A percentile compares a stretch with the other conserved stretches of the same genome.
These are phyloP conservation scores for Pipistrellus pygmaeus DNA, from an alignment of 2,797 vertebrate genomes.

Conservation along the genomic window DNA sequence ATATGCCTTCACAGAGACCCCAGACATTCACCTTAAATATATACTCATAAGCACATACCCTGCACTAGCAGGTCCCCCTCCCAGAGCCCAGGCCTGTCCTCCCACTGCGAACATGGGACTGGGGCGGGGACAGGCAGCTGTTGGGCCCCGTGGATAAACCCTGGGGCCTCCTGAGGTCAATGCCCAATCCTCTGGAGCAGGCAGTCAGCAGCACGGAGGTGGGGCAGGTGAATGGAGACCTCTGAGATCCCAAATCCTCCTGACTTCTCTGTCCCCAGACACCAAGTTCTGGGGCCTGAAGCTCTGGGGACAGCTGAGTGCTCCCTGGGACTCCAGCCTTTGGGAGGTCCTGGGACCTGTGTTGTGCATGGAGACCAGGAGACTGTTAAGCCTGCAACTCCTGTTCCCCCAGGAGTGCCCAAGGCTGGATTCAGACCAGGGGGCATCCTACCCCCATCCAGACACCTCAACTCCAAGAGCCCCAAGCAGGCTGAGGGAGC, in stretches of 20 bases:
- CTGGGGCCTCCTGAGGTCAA: not conserved
- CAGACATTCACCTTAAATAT: not conserved
- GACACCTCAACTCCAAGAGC: conserved; percentile 16
- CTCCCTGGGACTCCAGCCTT: not conserved
- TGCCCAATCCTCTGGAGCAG: not conserved
- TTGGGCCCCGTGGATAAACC: not conserved
- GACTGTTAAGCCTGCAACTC: not conserved
- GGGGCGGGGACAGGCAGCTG: not conserved
- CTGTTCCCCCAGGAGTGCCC: not conserved
- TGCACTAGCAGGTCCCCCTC: not conserved
- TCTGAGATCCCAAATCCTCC: conserved; percentile 31
- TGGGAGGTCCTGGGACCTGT: not conserved
- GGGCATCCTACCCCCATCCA: not conserved
- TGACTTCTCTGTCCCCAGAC: not conserved
- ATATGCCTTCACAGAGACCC: not conserved
- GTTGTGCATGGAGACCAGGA: not conserved
- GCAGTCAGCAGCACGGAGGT: not conserved
- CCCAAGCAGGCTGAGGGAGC: not conserved
- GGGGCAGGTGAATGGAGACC: not conserved
- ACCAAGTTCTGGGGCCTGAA: conserved; percentile 11
- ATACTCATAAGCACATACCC: not conserved
- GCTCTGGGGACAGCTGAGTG: not conserved
- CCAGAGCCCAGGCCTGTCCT: not conserved
- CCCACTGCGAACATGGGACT: not conserved
- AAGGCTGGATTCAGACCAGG: not conserved